Percentiles rank a stretch among this genome's conserved stretches.
phyloP scores from a whole-genome alignment of 2,797 vertebrate genomes.

The Syngnathus rostellatus region DNA sequence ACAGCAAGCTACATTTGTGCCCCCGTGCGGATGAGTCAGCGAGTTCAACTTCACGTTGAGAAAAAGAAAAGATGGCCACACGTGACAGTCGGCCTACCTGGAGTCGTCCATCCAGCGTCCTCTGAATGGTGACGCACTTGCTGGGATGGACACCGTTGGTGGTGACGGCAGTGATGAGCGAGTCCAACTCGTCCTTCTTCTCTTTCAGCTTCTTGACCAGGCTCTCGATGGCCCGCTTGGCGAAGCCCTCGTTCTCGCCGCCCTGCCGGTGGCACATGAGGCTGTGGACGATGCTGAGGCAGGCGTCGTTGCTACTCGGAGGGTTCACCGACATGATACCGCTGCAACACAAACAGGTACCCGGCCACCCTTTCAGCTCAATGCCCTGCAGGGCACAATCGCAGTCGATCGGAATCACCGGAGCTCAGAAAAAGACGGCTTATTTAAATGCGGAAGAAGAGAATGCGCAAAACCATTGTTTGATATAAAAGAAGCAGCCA shows the following conservation, averaged over 20 bases:
- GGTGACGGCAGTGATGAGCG: slow-evolving; percentile 77
- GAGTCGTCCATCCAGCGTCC: slow-evolving; percentile 75
- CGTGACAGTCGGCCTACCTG: slow-evolving; percentile 55
- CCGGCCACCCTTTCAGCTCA: no score
- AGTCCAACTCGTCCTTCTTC: slow-evolving; percentile 78
- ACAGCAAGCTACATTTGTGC: background rate
- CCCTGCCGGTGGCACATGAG: slow-evolving; percentile 82
- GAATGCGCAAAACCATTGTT: no score
- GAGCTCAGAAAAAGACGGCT: background rate
- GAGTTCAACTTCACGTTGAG: no score
- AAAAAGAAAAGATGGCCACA: no score
- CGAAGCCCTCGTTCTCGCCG: slow-evolving; percentile 76
- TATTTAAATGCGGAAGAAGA: background rate
- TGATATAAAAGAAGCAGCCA: no score
- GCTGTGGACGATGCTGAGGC: slow-evolving; percentile 80
- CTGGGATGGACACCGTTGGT: slow-evolving; percentile 78
- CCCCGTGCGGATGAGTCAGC: no score
- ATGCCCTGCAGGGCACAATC: no score
- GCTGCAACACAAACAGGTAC: slow-evolving; percentile 8
- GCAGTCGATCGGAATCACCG: no score
- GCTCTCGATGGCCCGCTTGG: slow-evolving; percentile 81
- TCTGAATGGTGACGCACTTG: slow-evolving; percentile 80
- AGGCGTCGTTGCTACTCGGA: slow-evolving; percentile 73
- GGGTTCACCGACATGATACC: slow-evolving; percentile 70
- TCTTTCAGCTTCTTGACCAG: slow-evolving; percentile 82